phyloP scores from a whole-genome alignment of 1,140 invertebrate species.

The Archegozetes longisetosus region DNA sequence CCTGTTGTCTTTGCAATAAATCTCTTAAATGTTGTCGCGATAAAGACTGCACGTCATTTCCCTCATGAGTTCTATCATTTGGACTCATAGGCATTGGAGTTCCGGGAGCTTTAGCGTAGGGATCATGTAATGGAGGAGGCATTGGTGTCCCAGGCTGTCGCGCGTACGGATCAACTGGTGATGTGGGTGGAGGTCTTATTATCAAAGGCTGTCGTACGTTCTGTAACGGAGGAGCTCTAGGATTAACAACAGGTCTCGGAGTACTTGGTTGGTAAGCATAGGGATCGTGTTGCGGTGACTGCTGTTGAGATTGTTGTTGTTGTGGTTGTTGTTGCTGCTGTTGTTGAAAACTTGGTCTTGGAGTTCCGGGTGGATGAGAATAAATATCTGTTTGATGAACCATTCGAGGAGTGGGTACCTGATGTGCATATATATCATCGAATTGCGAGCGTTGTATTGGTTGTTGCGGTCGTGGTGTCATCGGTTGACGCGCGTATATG shows the following conservation, averaged over 20 bases:
- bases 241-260: constrained; percentile 3
- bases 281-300: constrained; percentile 18
- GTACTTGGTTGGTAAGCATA: constrained; percentile 19
- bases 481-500: constrained; percentile 28
- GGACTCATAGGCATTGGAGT: neutral
- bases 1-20: constrained; percentile 56
- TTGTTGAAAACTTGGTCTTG: constrained; percentile 18
- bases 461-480: constrained; percentile 25
- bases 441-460: neutral
- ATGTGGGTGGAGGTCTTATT: neutral
- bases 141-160: constrained; percentile 20
- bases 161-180: constrained; percentile 20
- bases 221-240: neutral
- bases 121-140: neutral
- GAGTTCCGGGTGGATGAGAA: constrained; percentile 24
- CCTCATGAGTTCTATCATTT: neutral
- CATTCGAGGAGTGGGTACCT: constrained; percentile 18
- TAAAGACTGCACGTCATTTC: neutral
- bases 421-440: neutral
- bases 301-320: neutral
- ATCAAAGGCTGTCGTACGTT: neutral
- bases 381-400: constrained; percentile 17
- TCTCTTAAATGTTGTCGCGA: constrained; percentile 57
- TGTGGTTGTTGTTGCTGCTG: constrained; percentile 21
- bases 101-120: neutral